phyloP scores from a whole-genome alignment of 1,140 invertebrate genomes.

The Meteorus sp. region DNA sequence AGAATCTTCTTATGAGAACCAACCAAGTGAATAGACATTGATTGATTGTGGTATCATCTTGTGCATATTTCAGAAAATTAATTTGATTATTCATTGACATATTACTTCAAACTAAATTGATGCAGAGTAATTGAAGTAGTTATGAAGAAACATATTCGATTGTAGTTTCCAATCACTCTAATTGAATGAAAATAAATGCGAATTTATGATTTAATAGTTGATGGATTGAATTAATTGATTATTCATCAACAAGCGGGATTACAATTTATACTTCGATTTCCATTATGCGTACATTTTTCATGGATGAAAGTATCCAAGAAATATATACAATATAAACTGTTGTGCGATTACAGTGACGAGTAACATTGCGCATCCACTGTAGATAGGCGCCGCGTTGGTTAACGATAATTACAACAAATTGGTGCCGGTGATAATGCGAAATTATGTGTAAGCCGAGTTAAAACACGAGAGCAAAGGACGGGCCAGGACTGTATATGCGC shows the following conservation, averaged over 20 bases:
- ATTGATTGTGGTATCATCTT: too few species aligned
- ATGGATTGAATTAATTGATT: not conserved
- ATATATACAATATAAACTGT: too few species aligned
- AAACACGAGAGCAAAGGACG: constrained; percentile 30
- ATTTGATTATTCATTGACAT: too few species aligned
- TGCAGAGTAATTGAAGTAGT: too few species aligned
- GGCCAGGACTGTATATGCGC: too few species aligned
- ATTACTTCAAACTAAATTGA: too few species aligned
- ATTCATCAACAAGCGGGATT: not conserved
- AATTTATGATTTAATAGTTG: not conserved
- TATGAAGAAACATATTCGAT: constrained; percentile 1
- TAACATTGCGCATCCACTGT: constrained; percentile 7
- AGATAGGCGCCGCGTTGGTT: constrained; percentile 19
- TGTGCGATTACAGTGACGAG: constrained; percentile 18
- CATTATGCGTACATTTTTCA: constrained; percentile 1
- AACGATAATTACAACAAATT: constrained; percentile 47
- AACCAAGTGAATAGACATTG: too few species aligned
- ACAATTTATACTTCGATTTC: not conserved
- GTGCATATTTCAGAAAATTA: too few species aligned
- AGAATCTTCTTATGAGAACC: too few species aligned
- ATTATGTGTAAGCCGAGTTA: constrained; percentile 45
- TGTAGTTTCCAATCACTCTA: not conserved
- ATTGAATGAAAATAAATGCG: too few species aligned
- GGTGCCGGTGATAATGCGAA: constrained; percentile 41
- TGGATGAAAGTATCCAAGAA: too few species aligned